phyloP scores from a whole-genome alignment of 2,888 invertebrate genomes.

The Platycheirus rosarum region DNA sequence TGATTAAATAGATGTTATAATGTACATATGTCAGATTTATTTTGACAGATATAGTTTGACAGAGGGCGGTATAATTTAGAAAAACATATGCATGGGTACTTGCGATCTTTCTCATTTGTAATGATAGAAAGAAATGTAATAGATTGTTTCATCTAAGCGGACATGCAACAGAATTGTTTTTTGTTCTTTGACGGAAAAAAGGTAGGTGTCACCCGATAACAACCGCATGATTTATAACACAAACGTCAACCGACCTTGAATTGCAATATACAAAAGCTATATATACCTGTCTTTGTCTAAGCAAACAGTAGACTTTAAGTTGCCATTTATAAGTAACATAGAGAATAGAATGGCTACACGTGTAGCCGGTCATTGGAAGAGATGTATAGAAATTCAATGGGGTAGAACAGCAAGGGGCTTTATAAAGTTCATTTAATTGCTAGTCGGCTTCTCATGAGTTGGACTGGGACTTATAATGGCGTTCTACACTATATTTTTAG shows the following conservation, averaged over 20 bases:
- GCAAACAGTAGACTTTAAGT: constrained; percentile 61
- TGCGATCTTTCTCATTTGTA: constrained; percentile 33
- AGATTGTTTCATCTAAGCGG: constrained; percentile 12
- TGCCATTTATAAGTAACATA: constrained; percentile 40
- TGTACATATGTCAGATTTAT: neutral
- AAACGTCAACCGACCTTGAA: constrained; percentile 61
- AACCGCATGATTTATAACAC: constrained; percentile 33
- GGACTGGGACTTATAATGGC: constrained; percentile 44
- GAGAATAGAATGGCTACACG: constrained; percentile 21
- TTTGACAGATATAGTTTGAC: constrained; percentile 51
- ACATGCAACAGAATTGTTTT: constrained; percentile 20
- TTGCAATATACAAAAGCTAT: constrained; percentile 36
- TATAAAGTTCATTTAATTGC: constrained; percentile 67
- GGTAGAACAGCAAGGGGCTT: constrained; percentile 3
- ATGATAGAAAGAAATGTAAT: constrained; percentile 27
- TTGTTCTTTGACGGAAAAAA: constrained; percentile 35
- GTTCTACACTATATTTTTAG: constrained; percentile 14
- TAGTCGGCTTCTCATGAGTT: constrained; percentile 57
- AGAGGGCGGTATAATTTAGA: constrained; percentile 39
- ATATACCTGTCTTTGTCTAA: constrained; percentile 38
- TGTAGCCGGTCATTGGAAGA: constrained; percentile 25
- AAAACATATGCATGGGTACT: neutral
- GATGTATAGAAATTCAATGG: constrained; percentile 18
- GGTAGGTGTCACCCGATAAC: constrained; percentile 14
- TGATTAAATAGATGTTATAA: constrained; percentile 1